Percentiles rank a stretch among this genome's conserved stretches.
Conservation (phyloP, 2,113 vertebrate species). For the Paradoxurus hermaphroditus region DNA sequence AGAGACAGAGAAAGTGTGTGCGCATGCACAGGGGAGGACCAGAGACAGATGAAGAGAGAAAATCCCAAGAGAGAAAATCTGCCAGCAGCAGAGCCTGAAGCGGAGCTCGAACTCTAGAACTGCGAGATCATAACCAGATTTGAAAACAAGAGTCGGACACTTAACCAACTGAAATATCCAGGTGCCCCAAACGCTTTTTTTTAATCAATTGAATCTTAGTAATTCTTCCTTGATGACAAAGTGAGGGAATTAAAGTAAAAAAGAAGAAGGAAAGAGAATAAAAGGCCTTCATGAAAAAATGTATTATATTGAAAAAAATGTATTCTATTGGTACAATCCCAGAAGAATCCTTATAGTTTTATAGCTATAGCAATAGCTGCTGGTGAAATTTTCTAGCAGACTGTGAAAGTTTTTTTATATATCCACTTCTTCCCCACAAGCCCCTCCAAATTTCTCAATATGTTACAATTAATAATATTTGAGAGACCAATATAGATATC, state of each 20-base stretch:
- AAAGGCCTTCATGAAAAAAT: conserved; percentile 19
- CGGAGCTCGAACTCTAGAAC: too few species aligned
- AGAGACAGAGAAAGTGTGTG: too few species aligned
- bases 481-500: not conserved
- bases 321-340: conserved; percentile 37
- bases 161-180: too few species aligned
- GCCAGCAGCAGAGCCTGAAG: too few species aligned
- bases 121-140: too few species aligned
- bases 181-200: too few species aligned
- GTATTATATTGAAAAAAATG: conserved; percentile 40
- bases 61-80: too few species aligned
- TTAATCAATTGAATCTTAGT: conserved; percentile 74
- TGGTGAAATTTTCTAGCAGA: conserved; percentile 61
- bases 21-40: too few species aligned
- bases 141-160: too few species aligned
- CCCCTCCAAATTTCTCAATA: not conserved
- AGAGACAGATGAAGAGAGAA: too few species aligned
- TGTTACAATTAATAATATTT: conserved; percentile 5
- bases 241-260: not conserved
- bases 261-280: not conserved
- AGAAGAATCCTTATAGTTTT: conserved; percentile 54
- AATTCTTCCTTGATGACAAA: conserved; percentile 64
- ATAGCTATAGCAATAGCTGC: conserved; percentile 59
- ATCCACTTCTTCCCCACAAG: not conserved
- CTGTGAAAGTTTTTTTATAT: conserved; percentile 44